Conservation (phyloP, 2,888 invertebrate species). For the Rutpela maculata region DNA sequence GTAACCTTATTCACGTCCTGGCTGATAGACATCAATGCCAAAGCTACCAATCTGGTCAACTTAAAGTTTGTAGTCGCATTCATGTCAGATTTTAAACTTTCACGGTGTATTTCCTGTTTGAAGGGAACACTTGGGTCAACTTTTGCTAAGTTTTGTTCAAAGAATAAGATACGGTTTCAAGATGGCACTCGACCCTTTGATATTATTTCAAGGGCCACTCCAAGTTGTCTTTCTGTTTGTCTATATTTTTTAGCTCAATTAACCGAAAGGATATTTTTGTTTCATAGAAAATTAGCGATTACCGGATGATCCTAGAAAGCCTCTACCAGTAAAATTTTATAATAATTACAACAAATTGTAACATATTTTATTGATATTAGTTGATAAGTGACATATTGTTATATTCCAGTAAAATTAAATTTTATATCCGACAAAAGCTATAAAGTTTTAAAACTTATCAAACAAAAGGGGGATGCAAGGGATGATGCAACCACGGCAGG, state of each 20-base stretch:
- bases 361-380: too few relatives aligned
- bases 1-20: background rate
- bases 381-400: too few relatives aligned
- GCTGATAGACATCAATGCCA: background rate
- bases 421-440: too few relatives aligned
- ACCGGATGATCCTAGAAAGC: background rate
- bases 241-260: slow-evolving; percentile 8
- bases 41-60: slow-evolving; percentile 5
- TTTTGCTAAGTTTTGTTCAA: slow-evolving; percentile 3
- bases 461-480: too few relatives aligned
- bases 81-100: slow-evolving; percentile 13
- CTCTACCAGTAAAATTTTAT: background rate
- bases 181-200: slow-evolving; percentile 11
- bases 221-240: slow-evolving; percentile 11
- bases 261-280: background rate
- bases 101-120: slow-evolving; percentile 20
- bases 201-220: slow-evolving; percentile 26
- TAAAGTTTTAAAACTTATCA: too few relatives aligned
- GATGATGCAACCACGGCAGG: too few relatives aligned
- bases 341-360: too few relatives aligned
- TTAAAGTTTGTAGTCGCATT: slow-evolving; percentile 8
- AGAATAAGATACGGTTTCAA: slow-evolving; percentile 20
- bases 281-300: background rate
- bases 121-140: slow-evolving; percentile 19
- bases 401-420: too few relatives aligned